phyloP scores from a whole-genome alignment of 2,888 invertebrate genomes.

The Nasonia oneida region DNA sequence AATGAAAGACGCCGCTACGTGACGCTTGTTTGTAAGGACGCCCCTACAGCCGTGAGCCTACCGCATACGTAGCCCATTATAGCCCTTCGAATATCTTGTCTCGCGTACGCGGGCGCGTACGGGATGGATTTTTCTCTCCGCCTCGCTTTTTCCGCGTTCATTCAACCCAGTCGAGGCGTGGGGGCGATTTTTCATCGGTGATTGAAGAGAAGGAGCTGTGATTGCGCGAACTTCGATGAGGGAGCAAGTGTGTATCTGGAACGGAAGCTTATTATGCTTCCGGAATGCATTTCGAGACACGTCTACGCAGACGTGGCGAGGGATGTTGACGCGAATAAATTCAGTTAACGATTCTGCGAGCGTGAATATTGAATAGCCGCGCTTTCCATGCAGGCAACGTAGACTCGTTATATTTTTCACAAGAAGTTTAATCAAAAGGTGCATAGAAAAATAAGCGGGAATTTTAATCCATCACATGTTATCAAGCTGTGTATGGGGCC shows the following conservation, averaged over 20 bases:
- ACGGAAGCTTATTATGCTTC: conserved; percentile 23
- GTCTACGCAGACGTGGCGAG: not conserved
- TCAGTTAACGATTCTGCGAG: not conserved
- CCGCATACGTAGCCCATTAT: conserved; percentile 44
- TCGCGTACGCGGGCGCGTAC: not conserved
- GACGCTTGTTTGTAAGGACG: conserved; percentile 41
- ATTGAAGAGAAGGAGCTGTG: conserved; percentile 39
- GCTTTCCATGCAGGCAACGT: no score
- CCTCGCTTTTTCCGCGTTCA: conserved; percentile 1
- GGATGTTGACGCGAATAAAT: not conserved
- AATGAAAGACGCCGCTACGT: conserved; percentile 41
- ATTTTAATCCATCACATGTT: no score
- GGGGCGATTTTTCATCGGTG: conserved; percentile 34
- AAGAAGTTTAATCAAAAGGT: not conserved
- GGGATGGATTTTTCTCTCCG: not conserved
- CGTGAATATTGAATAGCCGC: not conserved
- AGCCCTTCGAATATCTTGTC: conserved; percentile 15
- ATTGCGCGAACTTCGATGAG: not conserved
- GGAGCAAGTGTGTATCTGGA: conserved; percentile 7
- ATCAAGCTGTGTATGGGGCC: no score
- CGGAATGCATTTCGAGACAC: not conserved
- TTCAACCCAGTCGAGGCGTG: not conserved
- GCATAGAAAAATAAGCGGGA: no score
- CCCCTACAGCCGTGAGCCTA: conserved; percentile 21
- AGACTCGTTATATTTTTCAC: not conserved